Evolutionary conservation across 2,113 vertebrate species (phyloP), one percentile per base, ranked within the genome.

Genomic region (Phainopepla nitens): DNA sequence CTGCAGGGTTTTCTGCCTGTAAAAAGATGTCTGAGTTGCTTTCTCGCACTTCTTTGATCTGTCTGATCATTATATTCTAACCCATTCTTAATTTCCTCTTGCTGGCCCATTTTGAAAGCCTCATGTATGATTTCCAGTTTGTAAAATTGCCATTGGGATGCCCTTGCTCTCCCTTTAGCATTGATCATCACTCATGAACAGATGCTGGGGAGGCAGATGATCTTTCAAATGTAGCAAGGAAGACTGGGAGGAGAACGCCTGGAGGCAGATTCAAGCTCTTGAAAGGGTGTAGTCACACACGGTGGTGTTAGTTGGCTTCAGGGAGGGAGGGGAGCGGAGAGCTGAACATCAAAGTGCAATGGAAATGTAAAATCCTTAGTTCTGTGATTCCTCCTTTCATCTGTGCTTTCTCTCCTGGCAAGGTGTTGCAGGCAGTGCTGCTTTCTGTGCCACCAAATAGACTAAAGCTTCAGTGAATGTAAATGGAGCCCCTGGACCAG

Each of bases 291-390:
- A 96, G 90, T 89, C 75, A 80, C 89, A 82, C 56, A 51, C 83
- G 3, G 6, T 36, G 47, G 77, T 77, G 84, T 57, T 79, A 21
- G 44, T 69, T 64, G 78, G 72, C 80, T 78, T 36, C 27, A 33
- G 69, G 54, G 47, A 66, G 58, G 75, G 76, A 71, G 82, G 69
- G 56, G 77, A 89, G 39, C 5, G 27, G 27, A 78, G 89, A 93
- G 64, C 86, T 83, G 88, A 92, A 97, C 96, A 96, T 97, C 96
- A 98, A 97, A 98, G 96, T 91, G 93, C 91, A 89, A 87, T 89
- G 94, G 88, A 97, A 96, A 97, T 96, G 89, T 93, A 96, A 94
- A 95, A 82, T 84, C 83, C 94, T 87, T 68, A 39, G 76, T 81
- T 71, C 92, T 41, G 24, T 82, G 96, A 95, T 97, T 95, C 88